phyloP scores from a whole-genome alignment of 2,888 invertebrate genomes.

The Petrolisthes manimaculis region DNA sequence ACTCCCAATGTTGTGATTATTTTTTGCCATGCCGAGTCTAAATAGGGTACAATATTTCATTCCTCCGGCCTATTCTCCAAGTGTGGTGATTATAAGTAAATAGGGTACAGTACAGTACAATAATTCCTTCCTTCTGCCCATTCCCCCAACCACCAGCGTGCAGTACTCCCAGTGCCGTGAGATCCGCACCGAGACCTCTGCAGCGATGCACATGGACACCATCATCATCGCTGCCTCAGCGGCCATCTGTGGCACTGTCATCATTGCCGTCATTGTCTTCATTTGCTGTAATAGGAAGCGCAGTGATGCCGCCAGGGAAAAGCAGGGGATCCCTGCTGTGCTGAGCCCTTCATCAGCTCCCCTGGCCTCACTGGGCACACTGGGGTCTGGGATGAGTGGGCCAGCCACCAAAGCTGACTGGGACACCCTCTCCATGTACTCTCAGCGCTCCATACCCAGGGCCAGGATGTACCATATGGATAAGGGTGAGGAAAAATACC shows the following conservation, averaged over 20 bases:
- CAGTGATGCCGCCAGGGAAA: constrained; percentile 50
- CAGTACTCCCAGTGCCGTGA: constrained; percentile 90
- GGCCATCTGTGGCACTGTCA: constrained; percentile 91
- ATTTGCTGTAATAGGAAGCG: constrained; percentile 81
- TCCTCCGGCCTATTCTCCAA: not conserved
- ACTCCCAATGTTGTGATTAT: constrained; percentile 85
- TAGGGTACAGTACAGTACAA: not conserved
- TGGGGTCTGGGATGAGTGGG: constrained; percentile 69
- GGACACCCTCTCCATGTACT: constrained; percentile 91
- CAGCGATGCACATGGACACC: constrained; percentile 89
- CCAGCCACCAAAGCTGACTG: constrained; percentile 74
- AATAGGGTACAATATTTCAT: too few relatives aligned
- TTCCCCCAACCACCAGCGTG: constrained; percentile 71
- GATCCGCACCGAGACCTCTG: constrained; percentile 81
- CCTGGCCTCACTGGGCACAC: constrained; percentile 85
- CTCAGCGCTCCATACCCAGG: constrained; percentile 88
- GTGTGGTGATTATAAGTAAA: not conserved
- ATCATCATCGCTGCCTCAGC: constrained; percentile 94
- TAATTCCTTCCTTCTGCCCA: not conserved
- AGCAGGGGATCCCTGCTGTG: constrained; percentile 62
- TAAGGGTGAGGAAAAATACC: constrained; percentile 69
- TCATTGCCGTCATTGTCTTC: constrained; percentile 90
- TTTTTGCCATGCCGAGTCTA: not conserved
- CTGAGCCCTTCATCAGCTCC: constrained; percentile 65
- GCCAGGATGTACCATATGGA: constrained; percentile 84